Evolutionary conservation across 2,888 invertebrate genomes (phyloP).

Genomic region (Caenorhabditis angaria): DNA sequence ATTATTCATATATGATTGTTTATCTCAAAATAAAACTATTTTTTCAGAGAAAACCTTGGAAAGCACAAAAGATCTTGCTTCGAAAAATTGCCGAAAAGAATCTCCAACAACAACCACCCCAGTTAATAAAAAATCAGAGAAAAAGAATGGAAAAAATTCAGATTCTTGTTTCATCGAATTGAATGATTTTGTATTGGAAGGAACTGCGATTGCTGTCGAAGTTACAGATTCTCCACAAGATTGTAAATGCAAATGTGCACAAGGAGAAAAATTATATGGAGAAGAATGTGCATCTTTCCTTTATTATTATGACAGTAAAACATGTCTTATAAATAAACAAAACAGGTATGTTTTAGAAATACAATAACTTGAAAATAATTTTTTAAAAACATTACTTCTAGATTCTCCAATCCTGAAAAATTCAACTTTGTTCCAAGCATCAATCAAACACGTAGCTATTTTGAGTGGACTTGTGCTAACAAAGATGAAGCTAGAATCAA

Average conservation of each 20-base stretch:
- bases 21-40: background rate
- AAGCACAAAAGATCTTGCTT: slow-evolving; percentile 5
- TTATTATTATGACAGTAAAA: slow-evolving; percentile 69
- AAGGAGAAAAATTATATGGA: slow-evolving; percentile 57
- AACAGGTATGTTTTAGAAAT: too few species aligned
- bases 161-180: slow-evolving; percentile 68
- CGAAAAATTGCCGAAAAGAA: background rate
- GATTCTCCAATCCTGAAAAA: slow-evolving; percentile 66
- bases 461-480: slow-evolving; percentile 66
- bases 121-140: background rate
- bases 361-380: background rate
- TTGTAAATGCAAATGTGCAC: slow-evolving; percentile 47
- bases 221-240: slow-evolving; percentile 52
- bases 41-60: slow-evolving; percentile 5
- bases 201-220: slow-evolving; percentile 67
- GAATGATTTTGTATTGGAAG: slow-evolving; percentile 68
- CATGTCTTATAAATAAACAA: slow-evolving; percentile 70
- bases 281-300: slow-evolving; percentile 66
- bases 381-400: slow-evolving; percentile 11
- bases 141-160: slow-evolving; percentile 42
- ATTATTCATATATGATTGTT: background rate
- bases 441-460: slow-evolving; percentile 61
- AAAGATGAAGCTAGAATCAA: slow-evolving; percentile 46
- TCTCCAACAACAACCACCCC: background rate
- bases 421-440: slow-evolving; percentile 64